Evolutionary conservation across 2,888 invertebrate species (phyloP).

Genomic region (Anticlea derivata): DNA sequence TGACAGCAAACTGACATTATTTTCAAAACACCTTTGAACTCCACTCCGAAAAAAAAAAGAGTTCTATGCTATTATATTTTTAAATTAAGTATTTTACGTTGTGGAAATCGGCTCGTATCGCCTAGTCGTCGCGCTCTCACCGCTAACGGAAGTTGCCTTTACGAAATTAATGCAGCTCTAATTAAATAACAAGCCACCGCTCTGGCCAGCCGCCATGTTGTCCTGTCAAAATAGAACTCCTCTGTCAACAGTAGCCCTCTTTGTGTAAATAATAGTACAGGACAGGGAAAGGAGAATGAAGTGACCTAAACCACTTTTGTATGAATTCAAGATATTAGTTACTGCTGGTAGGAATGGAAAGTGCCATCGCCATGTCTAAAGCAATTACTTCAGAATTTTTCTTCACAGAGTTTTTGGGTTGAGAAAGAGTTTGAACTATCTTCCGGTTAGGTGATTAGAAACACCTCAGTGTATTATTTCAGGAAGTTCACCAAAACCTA

Average conservation of each 20-base stretch:
- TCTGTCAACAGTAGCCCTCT: slow-evolving; percentile 53
- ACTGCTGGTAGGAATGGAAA: no score
- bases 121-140: slow-evolving; percentile 43
- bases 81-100: no score
- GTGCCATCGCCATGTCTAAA: no score
- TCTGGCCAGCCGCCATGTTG: slow-evolving; percentile 58
- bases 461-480: slow-evolving; percentile 26
- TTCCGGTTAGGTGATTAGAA: background rate
- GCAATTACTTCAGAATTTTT: no score
- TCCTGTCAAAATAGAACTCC: slow-evolving; percentile 68
- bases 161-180: slow-evolving; percentile 78
- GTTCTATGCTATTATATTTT: no score
- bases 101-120: background rate
- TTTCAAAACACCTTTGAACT: no score
- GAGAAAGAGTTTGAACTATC: background rate
- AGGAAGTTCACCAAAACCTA: slow-evolving; percentile 60
- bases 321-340: no score
- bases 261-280: slow-evolving; percentile 30
- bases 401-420: background rate
- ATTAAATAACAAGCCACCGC: slow-evolving; percentile 74
- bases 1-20: no score
- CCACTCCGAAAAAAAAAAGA: no score
- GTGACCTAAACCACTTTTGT: slow-evolving; percentile 3
- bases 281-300: no score
- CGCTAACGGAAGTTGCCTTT: slow-evolving; percentile 70